A percentile compares a stretch with the other conserved stretches of the same genome.
These are phyloP conservation scores for Hypotaenidia philippensis DNA, from an alignment of 2,797 vertebrate genomes.

Conservation along the genomic window DNA sequence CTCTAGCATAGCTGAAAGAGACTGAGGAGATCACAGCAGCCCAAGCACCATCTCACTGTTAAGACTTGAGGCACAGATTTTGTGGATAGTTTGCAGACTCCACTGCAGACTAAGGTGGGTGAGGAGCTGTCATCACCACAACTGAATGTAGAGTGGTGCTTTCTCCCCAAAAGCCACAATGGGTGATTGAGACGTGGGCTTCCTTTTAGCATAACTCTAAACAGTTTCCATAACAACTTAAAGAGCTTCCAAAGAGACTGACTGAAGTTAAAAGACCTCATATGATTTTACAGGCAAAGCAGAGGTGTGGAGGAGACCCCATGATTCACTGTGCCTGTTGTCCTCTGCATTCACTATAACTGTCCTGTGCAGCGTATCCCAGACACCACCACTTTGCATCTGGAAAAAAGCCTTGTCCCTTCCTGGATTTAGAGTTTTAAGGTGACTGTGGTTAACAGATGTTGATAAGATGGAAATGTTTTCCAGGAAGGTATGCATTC, in stretches of 20 bases:
- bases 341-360: background rate
- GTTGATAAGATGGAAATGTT: background rate
- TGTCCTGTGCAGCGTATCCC: background rate
- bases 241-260: background rate
- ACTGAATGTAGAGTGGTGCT: background rate
- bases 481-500: constrained; percentile 3
- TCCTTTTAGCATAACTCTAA: background rate
- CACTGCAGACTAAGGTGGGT: background rate
- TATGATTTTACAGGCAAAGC: background rate
- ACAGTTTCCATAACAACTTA: background rate
- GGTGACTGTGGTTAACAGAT: background rate
- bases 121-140: background rate
- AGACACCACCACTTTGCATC: background rate
- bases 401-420: background rate
- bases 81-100: background rate
- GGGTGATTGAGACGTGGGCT: background rate
- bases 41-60: background rate
- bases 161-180: background rate
- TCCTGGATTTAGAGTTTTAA: background rate
- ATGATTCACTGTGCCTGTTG: rapidly evolving
- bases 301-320: background rate
- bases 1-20: background rate
- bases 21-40: background rate
- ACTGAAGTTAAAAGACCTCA: background rate
- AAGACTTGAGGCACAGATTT: background rate